These are phyloP conservation scores for Ceratitis capitata DNA, from an alignment of 1,140 invertebrate species.

Conservation along the genomic window DNA sequence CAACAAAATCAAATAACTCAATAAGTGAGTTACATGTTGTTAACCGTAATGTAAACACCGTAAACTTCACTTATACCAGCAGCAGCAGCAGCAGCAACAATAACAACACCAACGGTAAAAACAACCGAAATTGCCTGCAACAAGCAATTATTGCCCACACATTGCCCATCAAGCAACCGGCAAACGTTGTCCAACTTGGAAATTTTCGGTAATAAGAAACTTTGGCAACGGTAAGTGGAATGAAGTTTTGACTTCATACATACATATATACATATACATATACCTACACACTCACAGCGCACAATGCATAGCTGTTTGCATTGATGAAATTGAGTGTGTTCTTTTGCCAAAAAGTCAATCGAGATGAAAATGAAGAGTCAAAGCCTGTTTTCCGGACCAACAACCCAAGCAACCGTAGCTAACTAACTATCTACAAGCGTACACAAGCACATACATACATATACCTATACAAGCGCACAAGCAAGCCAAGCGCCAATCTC, in stretches of 20 bases:
- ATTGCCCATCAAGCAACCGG: not conserved
- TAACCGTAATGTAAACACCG: conserved; percentile 52
- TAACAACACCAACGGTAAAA: not conserved
- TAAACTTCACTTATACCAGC: conserved; percentile 32
- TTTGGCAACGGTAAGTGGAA: not conserved
- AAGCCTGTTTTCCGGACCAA: conserved; percentile 34
- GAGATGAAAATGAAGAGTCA: conserved; percentile 39
- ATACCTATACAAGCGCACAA: not conserved
- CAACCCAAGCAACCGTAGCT: not conserved
- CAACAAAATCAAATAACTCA: conserved; percentile 48
- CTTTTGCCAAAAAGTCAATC: conserved; percentile 18
- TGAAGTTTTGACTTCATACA: not conserved
- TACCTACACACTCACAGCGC: no score
- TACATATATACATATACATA: not conserved
- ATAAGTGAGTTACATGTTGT: conserved; percentile 52
- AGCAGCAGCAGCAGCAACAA: not conserved
- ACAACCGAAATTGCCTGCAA: not conserved
- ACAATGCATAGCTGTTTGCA: not conserved
- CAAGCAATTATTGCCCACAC: conserved; percentile 24
- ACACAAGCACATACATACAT: no score
- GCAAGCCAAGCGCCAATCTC: not conserved
- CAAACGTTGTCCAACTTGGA: not conserved
- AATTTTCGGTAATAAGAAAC: conserved; percentile 34
- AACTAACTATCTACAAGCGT: not conserved
- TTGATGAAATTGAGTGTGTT: not conserved